These are phyloP conservation scores for Sebastes fasciatus DNA, from an alignment of 2,113 vertebrate genomes.

Conservation along the genomic window DNA sequence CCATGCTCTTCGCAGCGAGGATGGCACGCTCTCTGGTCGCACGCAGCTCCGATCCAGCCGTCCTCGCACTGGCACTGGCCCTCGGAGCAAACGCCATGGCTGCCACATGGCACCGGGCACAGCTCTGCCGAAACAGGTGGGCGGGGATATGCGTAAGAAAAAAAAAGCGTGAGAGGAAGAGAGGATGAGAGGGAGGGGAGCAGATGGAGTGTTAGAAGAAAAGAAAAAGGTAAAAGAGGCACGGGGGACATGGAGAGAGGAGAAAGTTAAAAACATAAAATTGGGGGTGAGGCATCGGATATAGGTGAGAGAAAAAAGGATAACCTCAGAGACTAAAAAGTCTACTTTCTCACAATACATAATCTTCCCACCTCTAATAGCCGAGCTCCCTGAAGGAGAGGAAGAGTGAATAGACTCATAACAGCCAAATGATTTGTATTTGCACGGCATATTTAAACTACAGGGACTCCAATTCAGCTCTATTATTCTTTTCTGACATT, in stretches of 20 bases:
- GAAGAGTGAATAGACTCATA: conserved; percentile 72
- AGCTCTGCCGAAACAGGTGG: conserved; percentile 86
- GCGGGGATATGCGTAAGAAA: conserved; percentile 49
- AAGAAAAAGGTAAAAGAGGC: conserved; percentile 45
- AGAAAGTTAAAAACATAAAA: conserved; percentile 19
- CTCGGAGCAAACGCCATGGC: conserved; percentile 91
- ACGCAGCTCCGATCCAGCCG: conserved; percentile 93
- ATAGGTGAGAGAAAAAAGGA: conserved; percentile 57
- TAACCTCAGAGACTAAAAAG: conserved; percentile 66
- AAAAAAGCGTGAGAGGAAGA: conserved; percentile 43
- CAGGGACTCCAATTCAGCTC: conserved; percentile 64
- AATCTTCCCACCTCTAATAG: conserved; percentile 76
- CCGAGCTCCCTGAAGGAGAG: conserved; percentile 69
- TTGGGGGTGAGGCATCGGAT: conserved; percentile 47
- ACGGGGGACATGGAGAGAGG: conserved; percentile 24
- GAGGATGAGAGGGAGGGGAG: conserved; percentile 43
- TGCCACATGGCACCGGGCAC: conserved; percentile 93
- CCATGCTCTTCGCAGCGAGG: conserved; percentile 95
- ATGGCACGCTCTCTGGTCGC: conserved; percentile 92
- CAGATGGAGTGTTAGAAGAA: conserved; percentile 58
- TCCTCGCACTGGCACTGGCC: conserved; percentile 95
- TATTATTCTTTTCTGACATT: conserved; percentile 77
- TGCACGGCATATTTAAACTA: conserved; percentile 78
- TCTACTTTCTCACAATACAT: conserved; percentile 68
- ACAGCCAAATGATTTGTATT: conserved; percentile 78